Evolutionary conservation across 2,797 vertebrate genomes (phyloP), one percentile per base, ranked within the genome.

Genomic region (Sarcoramphus papa): DNA sequence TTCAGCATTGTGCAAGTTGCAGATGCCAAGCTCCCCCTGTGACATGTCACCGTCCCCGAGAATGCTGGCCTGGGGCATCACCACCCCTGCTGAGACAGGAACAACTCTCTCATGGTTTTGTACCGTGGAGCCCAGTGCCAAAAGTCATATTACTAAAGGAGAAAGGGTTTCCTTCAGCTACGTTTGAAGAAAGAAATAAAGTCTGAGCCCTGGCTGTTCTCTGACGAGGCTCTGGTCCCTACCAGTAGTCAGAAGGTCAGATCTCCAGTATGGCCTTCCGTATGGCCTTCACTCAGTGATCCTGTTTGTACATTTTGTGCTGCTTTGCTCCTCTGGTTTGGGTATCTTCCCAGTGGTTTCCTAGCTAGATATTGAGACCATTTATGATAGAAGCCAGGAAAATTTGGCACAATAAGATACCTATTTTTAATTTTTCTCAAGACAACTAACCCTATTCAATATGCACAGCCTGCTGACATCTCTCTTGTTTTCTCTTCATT

Each of bases 361-460:
- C 54, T 69, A 69, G 23, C 23, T 41, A 78, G 73, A 82, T 88
- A 79, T 20, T 51, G 63, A 88, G 65, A 80, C 69, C 45, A 47
- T 45, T 88, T 53, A 75, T 63, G 41, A 75, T 2, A 69, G 69
- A 73, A 95, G 57, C 47, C 35, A 81, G 83, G 31, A 81, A 94
- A 88, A 85, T 18, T 14, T 92, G 85, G 65, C 92, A 88, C 47
- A 84, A 62, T 9, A 74, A 86, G n/a, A 54, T 64, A 90, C 47
- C 76, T 95, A 90, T 89, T 96, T 96, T 96, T 95, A 92, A 45
- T 94, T 91, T 94, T 86, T 69, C 83, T 81, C 23, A 56, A 91
- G 83, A 84, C 35, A 81, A 85, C 59, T 91, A 96, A 59, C 59
- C 64, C 90, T 85, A 60, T 84, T 90, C 88, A 70, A 79, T 79